Percentiles rank a stretch among this genome's conserved stretches.
Evolutionary conservation across 2,113 vertebrate genomes (phyloP).

Genomic region (Murina feae): DNA sequence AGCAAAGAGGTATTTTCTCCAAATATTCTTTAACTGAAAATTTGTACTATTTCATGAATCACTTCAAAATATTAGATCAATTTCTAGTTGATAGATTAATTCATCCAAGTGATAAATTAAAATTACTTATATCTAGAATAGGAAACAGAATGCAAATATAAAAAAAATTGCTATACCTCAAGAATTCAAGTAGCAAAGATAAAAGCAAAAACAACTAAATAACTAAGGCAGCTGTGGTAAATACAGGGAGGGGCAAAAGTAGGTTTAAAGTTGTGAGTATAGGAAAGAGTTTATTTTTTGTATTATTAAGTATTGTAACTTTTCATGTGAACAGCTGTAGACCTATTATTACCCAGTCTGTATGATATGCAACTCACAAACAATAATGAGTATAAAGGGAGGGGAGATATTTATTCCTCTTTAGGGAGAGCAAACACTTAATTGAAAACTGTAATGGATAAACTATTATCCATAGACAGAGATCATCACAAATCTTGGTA

Average conservation of each 20-base stretch:
- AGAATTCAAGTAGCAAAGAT: not conserved
- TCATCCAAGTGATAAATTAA: not conserved
- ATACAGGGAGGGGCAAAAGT: not conserved
- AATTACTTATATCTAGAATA: not conserved
- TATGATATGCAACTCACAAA: not conserved
- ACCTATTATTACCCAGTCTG: not conserved
- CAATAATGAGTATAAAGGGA: not conserved
- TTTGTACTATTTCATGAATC: not conserved
- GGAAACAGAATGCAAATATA: not conserved
- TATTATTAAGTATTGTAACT: not conserved
- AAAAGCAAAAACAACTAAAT: not conserved
- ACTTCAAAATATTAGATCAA: not conserved
- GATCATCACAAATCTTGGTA: not conserved
- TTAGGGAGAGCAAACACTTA: not conserved
- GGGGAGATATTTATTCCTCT: not conserved
- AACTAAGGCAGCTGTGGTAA: not conserved
- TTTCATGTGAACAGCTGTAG: not conserved
- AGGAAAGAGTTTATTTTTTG: not conserved
- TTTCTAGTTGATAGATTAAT: not conserved
- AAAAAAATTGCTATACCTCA: not conserved
- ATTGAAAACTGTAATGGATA: not conserved
- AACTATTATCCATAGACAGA: not conserved
- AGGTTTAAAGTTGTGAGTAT: not conserved
- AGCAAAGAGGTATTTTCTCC: not conserved
- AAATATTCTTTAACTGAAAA: not conserved